Conservation (phyloP, 2,113 vertebrate genomes). For the Pagrus major region DNA sequence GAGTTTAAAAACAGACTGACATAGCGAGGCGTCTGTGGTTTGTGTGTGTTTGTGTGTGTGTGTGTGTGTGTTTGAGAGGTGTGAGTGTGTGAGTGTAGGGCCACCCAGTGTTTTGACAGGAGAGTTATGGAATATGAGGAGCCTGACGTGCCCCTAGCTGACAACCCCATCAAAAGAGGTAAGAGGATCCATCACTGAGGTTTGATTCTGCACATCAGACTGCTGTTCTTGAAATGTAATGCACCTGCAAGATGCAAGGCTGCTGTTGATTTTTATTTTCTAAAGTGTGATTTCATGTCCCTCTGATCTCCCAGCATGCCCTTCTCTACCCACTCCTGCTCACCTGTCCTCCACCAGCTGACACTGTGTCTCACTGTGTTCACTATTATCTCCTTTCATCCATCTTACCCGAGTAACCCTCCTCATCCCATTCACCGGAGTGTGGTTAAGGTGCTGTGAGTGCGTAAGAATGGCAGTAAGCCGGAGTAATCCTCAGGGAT, state of each 20-base stretch:
- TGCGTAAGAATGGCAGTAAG: slow-evolving; percentile 80
- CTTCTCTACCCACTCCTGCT: slow-evolving; percentile 10
- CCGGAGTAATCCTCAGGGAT: slow-evolving; percentile 76
- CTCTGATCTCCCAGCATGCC: slow-evolving; percentile 29
- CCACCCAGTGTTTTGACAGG: slow-evolving; percentile 50
- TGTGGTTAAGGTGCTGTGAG: slow-evolving; percentile 74
- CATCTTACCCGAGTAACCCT: slow-evolving; percentile 58
- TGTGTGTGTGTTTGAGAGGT: slow-evolving; percentile 5
- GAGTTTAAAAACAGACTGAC: background rate
- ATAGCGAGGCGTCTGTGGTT: background rate
- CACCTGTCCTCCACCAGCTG: slow-evolving; percentile 15
- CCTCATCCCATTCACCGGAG: slow-evolving; percentile 52
- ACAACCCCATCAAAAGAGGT: slow-evolving; percentile 76
- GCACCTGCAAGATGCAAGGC: background rate
- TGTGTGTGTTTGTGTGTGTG: slow-evolving; percentile 16
- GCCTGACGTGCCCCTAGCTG: slow-evolving; percentile 59
- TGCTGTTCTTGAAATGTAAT: background rate
- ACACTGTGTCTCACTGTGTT: background rate
- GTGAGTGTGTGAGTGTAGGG: slow-evolving; percentile 48
- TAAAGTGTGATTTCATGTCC: background rate
- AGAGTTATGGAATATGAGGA: slow-evolving; percentile 86
- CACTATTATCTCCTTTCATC: slow-evolving; percentile 39
- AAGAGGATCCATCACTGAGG: slow-evolving; percentile 26
- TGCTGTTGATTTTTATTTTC: background rate
- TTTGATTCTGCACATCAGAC: background rate